Evolutionary conservation across 1,140 invertebrate genomes (phyloP).

Genomic region (Tyrophagus putrescentiae): DNA sequence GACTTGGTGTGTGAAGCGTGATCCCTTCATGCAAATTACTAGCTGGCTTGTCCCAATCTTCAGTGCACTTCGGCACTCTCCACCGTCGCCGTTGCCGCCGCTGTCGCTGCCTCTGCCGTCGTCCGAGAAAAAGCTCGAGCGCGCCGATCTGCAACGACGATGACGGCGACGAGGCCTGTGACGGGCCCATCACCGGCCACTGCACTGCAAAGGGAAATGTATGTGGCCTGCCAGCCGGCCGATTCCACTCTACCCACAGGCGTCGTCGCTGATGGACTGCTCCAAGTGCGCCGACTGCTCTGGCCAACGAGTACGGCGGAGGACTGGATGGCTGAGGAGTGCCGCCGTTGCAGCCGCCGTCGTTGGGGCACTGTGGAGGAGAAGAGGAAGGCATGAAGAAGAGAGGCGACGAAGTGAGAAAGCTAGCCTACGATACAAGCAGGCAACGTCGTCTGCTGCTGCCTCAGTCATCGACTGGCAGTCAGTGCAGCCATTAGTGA

Average conservation of each 20-base stretch:
- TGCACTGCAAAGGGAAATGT: not conserved
- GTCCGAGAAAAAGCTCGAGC: not conserved
- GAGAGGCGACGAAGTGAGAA: constrained; percentile 4
- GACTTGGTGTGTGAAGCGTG: constrained; percentile 13
- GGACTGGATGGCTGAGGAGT: not conserved
- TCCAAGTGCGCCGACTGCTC: not conserved
- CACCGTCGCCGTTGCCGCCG: too few species aligned
- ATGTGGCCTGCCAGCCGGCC: not conserved
- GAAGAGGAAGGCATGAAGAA: too few species aligned
- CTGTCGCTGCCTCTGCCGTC: too few species aligned
- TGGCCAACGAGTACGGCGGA: constrained; percentile 1
- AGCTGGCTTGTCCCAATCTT: constrained; percentile 8
- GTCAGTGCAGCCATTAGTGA: constrained; percentile 1
- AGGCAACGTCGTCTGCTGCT: not conserved
- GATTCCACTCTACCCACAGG: not conserved
- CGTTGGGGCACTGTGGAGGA: too few species aligned
- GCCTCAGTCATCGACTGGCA: not conserved
- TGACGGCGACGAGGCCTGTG: not conserved
- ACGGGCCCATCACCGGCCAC: not conserved
- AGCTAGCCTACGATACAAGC: not conserved
- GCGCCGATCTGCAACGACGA: not conserved
- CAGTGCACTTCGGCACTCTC: not conserved
- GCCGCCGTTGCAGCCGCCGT: not conserved
- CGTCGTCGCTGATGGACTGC: not conserved
- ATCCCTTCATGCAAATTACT: constrained; percentile 4